phyloP scores from a whole-genome alignment of 2,797 vertebrate species.

The Chiloscyllium punctatum region DNA sequence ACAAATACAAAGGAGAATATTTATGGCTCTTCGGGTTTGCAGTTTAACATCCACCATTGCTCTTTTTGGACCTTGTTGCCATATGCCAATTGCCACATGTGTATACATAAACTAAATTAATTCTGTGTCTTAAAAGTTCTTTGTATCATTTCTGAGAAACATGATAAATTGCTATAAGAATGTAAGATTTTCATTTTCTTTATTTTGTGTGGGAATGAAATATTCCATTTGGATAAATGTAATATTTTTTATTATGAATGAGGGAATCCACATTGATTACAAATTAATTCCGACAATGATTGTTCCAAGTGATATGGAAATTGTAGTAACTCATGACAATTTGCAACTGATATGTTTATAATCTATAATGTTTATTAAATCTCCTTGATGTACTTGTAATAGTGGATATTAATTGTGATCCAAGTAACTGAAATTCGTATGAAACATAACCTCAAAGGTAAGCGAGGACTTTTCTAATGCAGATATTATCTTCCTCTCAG shows the following conservation, averaged over 20 bases:
- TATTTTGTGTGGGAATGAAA: neutral
- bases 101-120: neutral
- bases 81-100: neutral
- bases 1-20: neutral
- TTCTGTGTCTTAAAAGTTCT: neutral
- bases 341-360: neutral
- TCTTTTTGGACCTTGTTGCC: neutral
- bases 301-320: neutral
- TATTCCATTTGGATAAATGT: neutral
- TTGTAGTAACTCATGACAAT: neutral
- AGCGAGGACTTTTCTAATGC: neutral
- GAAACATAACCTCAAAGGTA: neutral
- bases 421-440: neutral
- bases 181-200: neutral
- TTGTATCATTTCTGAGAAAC: neutral
- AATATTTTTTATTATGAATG: neutral
- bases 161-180: neutral
- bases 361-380: neutral
- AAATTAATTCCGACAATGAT: neutral
- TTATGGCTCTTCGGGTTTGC: neutral
- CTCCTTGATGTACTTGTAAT: slow-evolving; percentile 7
- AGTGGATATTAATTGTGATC: neutral
- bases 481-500: neutral
- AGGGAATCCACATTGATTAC: neutral
- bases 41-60: neutral